A percentile compares a stretch with the other conserved stretches of the same genome.
phyloP scores from a whole-genome alignment of 2,797 vertebrate species.

The Tamandua tetradactyla region DNA sequence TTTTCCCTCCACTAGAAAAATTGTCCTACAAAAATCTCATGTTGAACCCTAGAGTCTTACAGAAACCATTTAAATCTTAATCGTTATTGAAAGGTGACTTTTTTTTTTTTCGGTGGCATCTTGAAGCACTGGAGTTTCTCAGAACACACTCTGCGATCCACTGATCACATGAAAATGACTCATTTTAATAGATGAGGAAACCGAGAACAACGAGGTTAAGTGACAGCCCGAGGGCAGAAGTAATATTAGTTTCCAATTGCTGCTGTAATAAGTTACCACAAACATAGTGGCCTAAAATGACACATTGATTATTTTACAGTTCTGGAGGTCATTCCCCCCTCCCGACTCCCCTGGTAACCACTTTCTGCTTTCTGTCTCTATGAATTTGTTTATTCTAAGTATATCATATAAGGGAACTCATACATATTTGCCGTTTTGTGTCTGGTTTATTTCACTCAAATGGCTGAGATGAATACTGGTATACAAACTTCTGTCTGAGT shows the following conservation, averaged over 20 bases:
- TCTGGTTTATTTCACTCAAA: too few relatives aligned
- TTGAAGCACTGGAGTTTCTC: not conserved
- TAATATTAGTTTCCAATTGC: not conserved
- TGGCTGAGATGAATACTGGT: too few relatives aligned
- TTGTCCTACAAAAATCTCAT: not conserved
- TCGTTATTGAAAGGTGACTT: not conserved
- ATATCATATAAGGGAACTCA: too few relatives aligned
- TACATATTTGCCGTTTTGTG: too few relatives aligned
- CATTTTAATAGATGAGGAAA: not conserved
- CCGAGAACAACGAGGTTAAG: not conserved
- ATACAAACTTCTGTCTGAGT: too few relatives aligned
- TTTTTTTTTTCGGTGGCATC: not conserved
- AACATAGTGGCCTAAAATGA: not conserved
- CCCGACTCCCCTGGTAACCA: too few relatives aligned
- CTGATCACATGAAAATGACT: not conserved
- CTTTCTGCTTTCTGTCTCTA: too few relatives aligned
- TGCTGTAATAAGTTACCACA: not conserved
- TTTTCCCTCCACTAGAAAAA: not conserved
- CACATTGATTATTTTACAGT: not conserved
- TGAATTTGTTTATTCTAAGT: too few relatives aligned
- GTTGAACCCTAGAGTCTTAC: not conserved
- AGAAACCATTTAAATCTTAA: not conserved
- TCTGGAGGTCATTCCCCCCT: not conserved
- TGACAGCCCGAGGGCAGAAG: not conserved
- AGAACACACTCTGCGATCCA: not conserved